phyloP scores from a whole-genome alignment of 2,797 vertebrate genomes.

The Rhynchonycteris naso region DNA sequence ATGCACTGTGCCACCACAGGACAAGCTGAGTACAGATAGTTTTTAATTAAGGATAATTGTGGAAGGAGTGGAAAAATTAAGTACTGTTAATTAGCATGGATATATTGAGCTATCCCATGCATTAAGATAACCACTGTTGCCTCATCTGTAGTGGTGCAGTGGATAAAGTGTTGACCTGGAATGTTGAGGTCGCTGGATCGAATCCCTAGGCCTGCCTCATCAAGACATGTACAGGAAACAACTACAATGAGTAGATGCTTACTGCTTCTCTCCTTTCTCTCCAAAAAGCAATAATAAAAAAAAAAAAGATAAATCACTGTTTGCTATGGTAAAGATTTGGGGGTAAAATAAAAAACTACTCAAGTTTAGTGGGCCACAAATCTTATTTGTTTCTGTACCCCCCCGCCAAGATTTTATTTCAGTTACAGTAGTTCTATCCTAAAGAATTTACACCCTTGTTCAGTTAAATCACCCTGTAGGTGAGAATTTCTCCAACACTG shows the following conservation, averaged over 20 bases:
- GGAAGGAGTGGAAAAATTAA: conserved; percentile 28
- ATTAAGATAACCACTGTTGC: conserved; percentile 6
- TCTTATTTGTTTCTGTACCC: background rate
- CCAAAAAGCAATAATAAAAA: background rate
- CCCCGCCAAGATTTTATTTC: background rate
- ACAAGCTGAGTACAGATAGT: background rate
- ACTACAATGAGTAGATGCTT: too few species aligned
- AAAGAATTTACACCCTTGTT: background rate
- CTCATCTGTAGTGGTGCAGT: too few species aligned
- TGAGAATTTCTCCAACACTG: conserved; percentile 5
- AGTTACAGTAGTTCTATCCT: background rate
- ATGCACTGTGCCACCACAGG: too few species aligned
- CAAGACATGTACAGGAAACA: too few species aligned
- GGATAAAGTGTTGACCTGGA: too few species aligned
- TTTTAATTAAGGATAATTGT: conserved; percentile 8
- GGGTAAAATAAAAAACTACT: background rate
- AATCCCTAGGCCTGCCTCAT: too few species aligned
- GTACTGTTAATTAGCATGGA: conserved; percentile 5
- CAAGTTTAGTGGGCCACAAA: background rate
- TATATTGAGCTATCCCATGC: background rate
- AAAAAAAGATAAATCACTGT: background rate
- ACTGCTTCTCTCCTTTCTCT: too few species aligned
- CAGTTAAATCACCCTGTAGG: background rate
- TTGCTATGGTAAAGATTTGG: background rate
- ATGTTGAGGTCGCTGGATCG: too few species aligned